Evolutionary conservation across 1,140 invertebrate genomes (phyloP).

Genomic region (Ostrea edulis): DNA sequence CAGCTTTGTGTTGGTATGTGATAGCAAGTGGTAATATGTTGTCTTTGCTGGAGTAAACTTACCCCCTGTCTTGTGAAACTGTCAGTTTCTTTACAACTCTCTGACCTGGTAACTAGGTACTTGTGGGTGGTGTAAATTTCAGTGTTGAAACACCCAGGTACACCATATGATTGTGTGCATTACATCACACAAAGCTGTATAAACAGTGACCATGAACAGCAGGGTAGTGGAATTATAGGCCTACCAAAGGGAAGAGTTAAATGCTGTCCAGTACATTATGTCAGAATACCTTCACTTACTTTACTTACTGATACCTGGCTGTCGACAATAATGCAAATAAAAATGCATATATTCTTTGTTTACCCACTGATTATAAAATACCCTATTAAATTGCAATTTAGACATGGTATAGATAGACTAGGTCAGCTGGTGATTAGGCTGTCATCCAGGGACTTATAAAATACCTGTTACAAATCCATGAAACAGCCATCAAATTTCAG

Average conservation of each 20-base stretch:
- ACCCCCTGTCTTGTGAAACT: conserved; percentile 17
- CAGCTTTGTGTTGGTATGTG: conserved; percentile 23
- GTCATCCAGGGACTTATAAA: neutral
- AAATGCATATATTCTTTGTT: too few relatives aligned
- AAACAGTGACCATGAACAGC: neutral
- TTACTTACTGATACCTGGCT: neutral
- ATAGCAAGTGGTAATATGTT: neutral
- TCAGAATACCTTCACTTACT: neutral
- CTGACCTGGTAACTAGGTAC: conserved; percentile 18
- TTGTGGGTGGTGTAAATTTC: neutral
- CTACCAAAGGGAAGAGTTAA: neutral
- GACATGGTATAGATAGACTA: neutral
- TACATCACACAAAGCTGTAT: neutral
- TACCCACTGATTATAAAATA: neutral
- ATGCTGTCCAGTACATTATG: too few relatives aligned
- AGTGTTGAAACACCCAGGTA: conserved; percentile 4
- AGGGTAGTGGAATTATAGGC: neutral
- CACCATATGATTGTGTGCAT: neutral
- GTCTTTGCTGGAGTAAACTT: neutral
- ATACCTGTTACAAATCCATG: neutral
- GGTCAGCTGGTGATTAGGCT: neutral
- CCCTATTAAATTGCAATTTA: neutral
- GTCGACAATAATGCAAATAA: neutral
- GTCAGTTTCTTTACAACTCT: conserved; percentile 12
- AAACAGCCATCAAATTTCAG: conserved; percentile 1